Conservation (phyloP, 2,888 invertebrate species). For the Dicroscelio sp. region DNA sequence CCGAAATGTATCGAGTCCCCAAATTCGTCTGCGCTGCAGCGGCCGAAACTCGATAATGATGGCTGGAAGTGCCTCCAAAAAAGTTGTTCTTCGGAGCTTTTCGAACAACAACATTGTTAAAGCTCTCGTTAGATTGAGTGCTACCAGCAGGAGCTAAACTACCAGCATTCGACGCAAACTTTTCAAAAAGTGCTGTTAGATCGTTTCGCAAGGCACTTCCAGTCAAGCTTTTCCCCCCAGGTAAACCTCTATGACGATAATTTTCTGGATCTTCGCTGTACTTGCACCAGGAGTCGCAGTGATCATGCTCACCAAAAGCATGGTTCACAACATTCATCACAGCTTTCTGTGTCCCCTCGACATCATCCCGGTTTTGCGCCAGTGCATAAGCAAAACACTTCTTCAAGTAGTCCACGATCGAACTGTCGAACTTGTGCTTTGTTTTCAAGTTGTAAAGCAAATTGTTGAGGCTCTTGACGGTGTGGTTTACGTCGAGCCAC, state of each 20-base stretch:
- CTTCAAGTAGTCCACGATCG: slow-evolving; percentile 80
- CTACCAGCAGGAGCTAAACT: slow-evolving; percentile 63
- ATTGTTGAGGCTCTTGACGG: slow-evolving; percentile 64
- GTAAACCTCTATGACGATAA: slow-evolving; percentile 60
- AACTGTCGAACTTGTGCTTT: slow-evolving; percentile 69
- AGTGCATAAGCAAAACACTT: slow-evolving; percentile 77
- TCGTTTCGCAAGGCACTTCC: slow-evolving; percentile 62
- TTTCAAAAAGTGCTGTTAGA: slow-evolving; percentile 61
- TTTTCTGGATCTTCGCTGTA: slow-evolving; percentile 66
- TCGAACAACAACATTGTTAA: slow-evolving; percentile 69
- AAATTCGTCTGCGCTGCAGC: slow-evolving; percentile 54
- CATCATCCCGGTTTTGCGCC: slow-evolving; percentile 63
- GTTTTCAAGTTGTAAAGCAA: slow-evolving; percentile 51
- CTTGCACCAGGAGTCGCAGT: slow-evolving; percentile 80
- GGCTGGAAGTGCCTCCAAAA: slow-evolving; percentile 55
- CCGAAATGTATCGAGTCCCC: slow-evolving; percentile 13
- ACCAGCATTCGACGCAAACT: slow-evolving; percentile 64
- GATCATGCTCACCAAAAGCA: slow-evolving; percentile 69
- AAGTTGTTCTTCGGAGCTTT: slow-evolving; percentile 73
- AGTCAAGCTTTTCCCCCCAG: slow-evolving; percentile 41
- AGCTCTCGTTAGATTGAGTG: slow-evolving; percentile 73
- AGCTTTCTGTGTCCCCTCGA: slow-evolving; percentile 50
- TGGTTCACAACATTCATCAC: background rate
- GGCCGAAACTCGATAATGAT: slow-evolving; percentile 50
- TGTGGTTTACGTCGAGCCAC: slow-evolving; percentile 57